phyloP scores from a whole-genome alignment of 2,888 invertebrate species.

The Ophion ventricosus region DNA sequence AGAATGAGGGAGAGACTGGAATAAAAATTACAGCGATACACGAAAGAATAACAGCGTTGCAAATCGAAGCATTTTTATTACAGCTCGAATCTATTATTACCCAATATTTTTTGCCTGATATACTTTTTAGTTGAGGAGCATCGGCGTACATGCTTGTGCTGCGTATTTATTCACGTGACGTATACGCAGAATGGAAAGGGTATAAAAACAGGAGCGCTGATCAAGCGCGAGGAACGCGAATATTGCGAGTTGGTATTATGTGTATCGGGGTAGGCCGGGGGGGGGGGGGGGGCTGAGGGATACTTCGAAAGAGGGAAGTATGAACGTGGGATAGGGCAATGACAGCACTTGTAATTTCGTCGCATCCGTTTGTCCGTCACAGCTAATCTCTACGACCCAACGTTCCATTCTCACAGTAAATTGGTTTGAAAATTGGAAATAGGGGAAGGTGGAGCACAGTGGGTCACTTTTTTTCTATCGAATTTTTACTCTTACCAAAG shows the following conservation, averaged over 20 bases:
- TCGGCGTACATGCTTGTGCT: not conserved
- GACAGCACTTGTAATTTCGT: no score
- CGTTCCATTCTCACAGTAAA: no score
- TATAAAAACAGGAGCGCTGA: conserved; percentile 10
- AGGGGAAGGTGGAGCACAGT: no score
- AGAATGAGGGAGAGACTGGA: not conserved
- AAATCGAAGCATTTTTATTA: not conserved
- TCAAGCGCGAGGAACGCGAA: not conserved
- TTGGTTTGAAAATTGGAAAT: no score
- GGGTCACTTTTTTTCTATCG: no score
- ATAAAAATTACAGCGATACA: conserved; percentile 17
- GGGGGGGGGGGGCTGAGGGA: no score
- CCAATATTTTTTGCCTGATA: conserved; percentile 7
- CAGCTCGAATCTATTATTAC: not conserved
- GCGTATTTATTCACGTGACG: not conserved
- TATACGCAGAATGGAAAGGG: not conserved
- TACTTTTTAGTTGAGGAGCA: not conserved
- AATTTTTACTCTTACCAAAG: no score
- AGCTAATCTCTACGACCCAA: no score
- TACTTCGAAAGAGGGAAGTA: no score
- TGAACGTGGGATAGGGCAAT: no score
- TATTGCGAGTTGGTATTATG: not conserved
- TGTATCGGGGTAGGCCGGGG: not conserved
- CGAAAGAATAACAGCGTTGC: not conserved
- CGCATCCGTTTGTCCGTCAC: no score